Conservation (phyloP, 1,140 invertebrate genomes). For the Hylaeus anthracinus region DNA sequence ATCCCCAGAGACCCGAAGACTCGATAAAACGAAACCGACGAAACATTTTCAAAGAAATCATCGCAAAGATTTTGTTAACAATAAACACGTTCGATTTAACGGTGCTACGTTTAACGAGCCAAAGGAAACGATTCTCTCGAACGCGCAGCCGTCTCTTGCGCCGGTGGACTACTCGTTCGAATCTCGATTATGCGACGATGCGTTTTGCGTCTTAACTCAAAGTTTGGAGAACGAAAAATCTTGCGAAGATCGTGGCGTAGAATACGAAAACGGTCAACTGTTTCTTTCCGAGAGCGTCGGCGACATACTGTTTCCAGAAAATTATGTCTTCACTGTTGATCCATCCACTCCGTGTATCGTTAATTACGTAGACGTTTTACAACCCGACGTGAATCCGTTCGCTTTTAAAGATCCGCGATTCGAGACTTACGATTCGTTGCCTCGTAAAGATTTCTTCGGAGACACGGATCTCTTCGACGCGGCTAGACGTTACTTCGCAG, state of each 20-base stretch:
- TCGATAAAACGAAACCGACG: background rate
- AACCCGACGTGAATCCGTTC: background rate
- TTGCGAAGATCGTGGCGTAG: background rate
- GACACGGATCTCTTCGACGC: background rate
- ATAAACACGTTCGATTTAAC: slow-evolving; percentile 26
- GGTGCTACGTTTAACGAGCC: background rate
- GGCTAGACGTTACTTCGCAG: no score
- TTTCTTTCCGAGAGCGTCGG: background rate
- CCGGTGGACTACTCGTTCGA: background rate
- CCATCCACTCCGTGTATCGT: background rate
- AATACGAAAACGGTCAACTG: background rate
- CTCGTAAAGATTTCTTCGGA: background rate
- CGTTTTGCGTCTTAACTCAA: slow-evolving; percentile 6
- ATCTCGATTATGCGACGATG: slow-evolving; percentile 22
- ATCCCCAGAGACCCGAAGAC: background rate
- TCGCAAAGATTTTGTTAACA: background rate
- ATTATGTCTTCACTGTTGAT: background rate
- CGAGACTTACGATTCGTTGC: background rate
- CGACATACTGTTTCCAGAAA: background rate
- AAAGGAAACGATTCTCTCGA: background rate
- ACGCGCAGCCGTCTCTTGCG: background rate
- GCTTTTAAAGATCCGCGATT: background rate
- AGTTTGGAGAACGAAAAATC: background rate
- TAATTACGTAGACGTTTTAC: slow-evolving; percentile 6
- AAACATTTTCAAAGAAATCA: background rate